These are phyloP conservation scores for Oscheius sp. DNA, from an alignment of 2,888 invertebrate genomes.

Conservation along the genomic window DNA sequence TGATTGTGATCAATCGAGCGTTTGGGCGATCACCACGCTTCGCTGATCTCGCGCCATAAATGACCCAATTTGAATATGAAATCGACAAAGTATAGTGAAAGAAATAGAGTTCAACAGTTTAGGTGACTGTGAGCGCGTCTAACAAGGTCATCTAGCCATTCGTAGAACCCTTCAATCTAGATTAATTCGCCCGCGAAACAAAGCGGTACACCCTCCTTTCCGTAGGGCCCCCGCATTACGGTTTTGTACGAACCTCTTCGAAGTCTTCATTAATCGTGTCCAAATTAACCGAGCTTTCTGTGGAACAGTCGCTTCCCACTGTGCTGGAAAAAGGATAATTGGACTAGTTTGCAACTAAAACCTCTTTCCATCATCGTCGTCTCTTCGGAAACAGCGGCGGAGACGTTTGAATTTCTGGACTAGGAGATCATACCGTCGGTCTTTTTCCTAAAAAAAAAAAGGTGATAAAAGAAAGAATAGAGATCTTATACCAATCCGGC, in stretches of 20 bases:
- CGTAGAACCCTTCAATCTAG: conserved; percentile 30
- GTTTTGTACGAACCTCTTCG: conserved; percentile 62
- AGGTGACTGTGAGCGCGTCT: conserved; percentile 14
- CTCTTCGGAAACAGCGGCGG: conserved; percentile 49
- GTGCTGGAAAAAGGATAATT: conserved; percentile 44
- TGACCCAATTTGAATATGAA: conserved; percentile 17
- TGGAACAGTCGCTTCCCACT: conserved; percentile 67
- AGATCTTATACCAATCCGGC: conserved; percentile 53
- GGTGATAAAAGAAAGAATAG: neutral
- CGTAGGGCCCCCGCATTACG: conserved; percentile 3
- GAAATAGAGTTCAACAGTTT: conserved; percentile 4
- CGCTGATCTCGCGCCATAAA: conserved; percentile 19
- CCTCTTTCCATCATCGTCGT: conserved; percentile 45
- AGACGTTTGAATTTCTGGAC: conserved; percentile 68
- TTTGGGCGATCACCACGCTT: conserved; percentile 19
- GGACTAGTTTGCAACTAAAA: neutral
- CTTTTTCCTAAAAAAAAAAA: conserved; percentile 64
- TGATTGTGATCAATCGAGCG: conserved; percentile 6
- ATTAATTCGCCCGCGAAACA: conserved; percentile 34
- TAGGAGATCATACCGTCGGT: conserved; percentile 67
- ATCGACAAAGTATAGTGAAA: neutral
- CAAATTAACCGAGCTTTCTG: conserved; percentile 63
- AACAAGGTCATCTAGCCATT: conserved; percentile 34
- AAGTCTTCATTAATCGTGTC: conserved; percentile 72
- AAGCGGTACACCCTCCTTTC: conserved; percentile 3